Evolutionary conservation across 2,888 invertebrate genomes (phyloP), one percentile per base, ranked within the genome.

Genomic region (Eremobia ochroleuca): DNA sequence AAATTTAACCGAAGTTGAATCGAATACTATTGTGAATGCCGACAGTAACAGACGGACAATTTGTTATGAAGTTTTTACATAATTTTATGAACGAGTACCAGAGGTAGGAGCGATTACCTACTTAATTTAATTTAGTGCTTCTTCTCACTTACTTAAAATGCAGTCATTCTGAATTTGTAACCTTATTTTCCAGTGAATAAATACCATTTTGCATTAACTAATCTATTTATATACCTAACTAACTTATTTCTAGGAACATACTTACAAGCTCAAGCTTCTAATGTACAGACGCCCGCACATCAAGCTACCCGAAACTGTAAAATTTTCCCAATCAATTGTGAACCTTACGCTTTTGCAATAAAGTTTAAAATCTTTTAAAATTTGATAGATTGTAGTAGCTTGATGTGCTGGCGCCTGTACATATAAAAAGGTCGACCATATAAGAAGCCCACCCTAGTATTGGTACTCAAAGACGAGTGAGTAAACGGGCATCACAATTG

Each of bases 11-110:
- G 13, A 61, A 13, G 46, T 69, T 69, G 43, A 70, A 58, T 52
- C 8, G 8, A 77, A 70, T 69, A 4, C 65, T 69, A 74, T 74
- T 76, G 52, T 82, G 76, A 74, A 72, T 59, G n/a, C 40, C n/a
- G 15, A 49, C 34, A 15, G 34, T 65, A 40, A 65, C 43, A 49
- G n/a, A 61, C 1, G 21, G 28, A 52, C 11, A 34, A 75, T 76
- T 76, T 21, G 46, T 13, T 58, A 73, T 58, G 34, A 43, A 31
- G 59, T 73, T 77, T 84, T 77, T 77, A 43, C 49, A 61, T 21
- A 11, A 74, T 71, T 79, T 71, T 31, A 31, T 59, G n/a, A 61
- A 28, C 5, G 0, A 31, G 8, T 43, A 43, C 15, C 25, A 49
- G 34, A n/a, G 8, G 13, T 49, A 15, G 0, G 9, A 67, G 4